phyloP scores from a whole-genome alignment of 1,140 invertebrate genomes.

The Penaeus chinensis region DNA sequence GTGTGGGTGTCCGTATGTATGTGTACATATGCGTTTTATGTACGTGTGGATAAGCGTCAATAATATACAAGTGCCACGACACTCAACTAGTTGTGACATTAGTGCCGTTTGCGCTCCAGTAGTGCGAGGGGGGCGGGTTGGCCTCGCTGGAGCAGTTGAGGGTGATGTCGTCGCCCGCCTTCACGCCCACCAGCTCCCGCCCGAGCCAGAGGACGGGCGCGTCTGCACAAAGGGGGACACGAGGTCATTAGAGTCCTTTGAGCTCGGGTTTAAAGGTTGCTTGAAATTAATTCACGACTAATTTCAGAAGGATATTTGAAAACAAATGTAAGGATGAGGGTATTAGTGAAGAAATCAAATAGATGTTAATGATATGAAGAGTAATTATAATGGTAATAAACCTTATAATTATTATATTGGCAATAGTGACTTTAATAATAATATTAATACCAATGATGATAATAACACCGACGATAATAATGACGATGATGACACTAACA shows the following conservation, averaged over 20 bases:
- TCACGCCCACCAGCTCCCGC: conserved; percentile 52
- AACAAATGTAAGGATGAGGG: too few species aligned
- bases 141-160: conserved; percentile 63
- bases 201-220: conserved; percentile 61
- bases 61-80: too few species aligned
- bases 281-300: too few species aligned
- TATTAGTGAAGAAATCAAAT: too few species aligned
- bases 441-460: neutral
- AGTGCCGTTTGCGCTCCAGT: conserved; percentile 45
- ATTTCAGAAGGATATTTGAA: too few species aligned
- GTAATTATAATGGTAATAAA: too few species aligned
- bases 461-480: neutral
- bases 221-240: conserved; percentile 23
- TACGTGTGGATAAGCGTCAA: too few species aligned
- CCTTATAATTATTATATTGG: too few species aligned
- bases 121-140: conserved; percentile 57
- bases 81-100: conserved; percentile 44
- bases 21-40: too few species aligned
- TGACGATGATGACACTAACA: neutral
- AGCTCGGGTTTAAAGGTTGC: too few species aligned
- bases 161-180: conserved; percentile 47
- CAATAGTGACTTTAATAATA: neutral
- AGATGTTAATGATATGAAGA: too few species aligned
- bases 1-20: too few species aligned
- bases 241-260: neutral